phyloP scores from a whole-genome alignment of 2,888 invertebrate species.

The Harmothoe impar region DNA sequence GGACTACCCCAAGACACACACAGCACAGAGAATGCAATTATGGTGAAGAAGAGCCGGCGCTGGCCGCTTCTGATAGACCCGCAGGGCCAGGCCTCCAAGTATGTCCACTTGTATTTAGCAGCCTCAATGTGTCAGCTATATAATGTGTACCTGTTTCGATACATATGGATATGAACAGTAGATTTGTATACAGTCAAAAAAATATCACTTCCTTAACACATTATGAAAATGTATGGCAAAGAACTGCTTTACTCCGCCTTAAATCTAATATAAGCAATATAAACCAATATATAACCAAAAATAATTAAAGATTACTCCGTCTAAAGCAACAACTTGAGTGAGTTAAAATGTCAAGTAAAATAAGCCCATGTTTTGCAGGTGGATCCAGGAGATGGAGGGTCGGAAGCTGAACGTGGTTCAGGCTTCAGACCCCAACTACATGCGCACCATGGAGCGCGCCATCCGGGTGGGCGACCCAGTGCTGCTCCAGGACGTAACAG shows the following conservation, averaged over 20 bases:
- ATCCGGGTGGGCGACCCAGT: conserved; percentile 82
- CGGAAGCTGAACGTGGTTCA: conserved; percentile 76
- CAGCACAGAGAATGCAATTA: conserved; percentile 82
- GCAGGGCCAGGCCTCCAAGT: conserved; percentile 82
- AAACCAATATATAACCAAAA: no score
- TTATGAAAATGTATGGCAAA: no score
- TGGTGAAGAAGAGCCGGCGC: conserved; percentile 81
- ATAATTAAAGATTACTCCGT: no score
- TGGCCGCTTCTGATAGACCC: conserved; percentile 83
- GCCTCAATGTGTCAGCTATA: neutral
- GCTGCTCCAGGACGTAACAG: conserved; percentile 81
- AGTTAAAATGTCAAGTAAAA: no score
- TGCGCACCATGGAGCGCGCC: conserved; percentile 82
- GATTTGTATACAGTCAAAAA: neutral
- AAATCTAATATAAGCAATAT: no score
- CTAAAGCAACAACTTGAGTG: no score
- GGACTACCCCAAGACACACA: conserved; percentile 82
- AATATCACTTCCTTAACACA: neutral
- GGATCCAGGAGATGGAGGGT: conserved; percentile 81
- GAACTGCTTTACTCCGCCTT: no score
- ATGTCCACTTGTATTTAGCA: conserved; percentile 66
- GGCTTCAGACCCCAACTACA: conserved; percentile 80
- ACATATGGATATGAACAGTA: neutral
- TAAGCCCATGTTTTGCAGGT: conserved; percentile 72
- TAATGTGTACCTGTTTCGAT: neutral